A percentile compares a stretch with the other conserved stretches of the same genome.
Evolutionary conservation across 37 sponge, comb jelly and placozoan species (phyloP).

Genomic region (Chondrosia reniformis): DNA sequence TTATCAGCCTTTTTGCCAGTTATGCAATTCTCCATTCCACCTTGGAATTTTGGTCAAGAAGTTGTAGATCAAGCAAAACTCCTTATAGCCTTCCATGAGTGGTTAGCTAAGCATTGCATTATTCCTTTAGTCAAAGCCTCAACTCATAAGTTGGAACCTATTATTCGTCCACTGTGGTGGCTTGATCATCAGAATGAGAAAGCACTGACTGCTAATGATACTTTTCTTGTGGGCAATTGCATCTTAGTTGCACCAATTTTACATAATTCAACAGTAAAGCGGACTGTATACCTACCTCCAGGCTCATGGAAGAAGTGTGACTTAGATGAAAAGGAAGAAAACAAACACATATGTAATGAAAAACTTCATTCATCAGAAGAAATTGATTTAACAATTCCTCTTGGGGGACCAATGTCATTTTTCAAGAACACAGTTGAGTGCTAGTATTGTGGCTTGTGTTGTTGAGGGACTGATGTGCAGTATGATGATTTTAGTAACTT

Average conservation of each 20-base stretch:
- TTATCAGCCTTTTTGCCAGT: slow-evolving; percentile 70
- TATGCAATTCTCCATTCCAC: slow-evolving; percentile 79
- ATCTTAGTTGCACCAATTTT: slow-evolving; percentile 74
- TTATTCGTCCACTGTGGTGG: slow-evolving; percentile 94
- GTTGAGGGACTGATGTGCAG: no score
- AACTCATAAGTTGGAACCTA: slow-evolving; percentile 41
- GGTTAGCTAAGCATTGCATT: slow-evolving; percentile 14
- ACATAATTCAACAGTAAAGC: not conserved
- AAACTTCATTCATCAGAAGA: no score
- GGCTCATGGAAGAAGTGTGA: slow-evolving; percentile 27
- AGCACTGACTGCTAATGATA: slow-evolving; percentile 41
- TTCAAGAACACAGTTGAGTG: no score
- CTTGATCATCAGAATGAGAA: slow-evolving; percentile 29
- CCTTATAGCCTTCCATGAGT: slow-evolving; percentile 34
- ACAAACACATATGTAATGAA: no score
- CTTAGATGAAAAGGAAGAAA: not conserved
- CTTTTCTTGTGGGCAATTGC: slow-evolving; percentile 78
- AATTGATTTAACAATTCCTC: no score
- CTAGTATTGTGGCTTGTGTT: no score
- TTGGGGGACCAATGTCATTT: no score
- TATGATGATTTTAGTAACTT: no score
- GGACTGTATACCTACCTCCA: slow-evolving; percentile 52
- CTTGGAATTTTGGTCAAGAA: slow-evolving; percentile 33
- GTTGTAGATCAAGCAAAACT: slow-evolving; percentile 17
- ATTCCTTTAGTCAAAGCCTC: slow-evolving; percentile 10